Percentiles rank a stretch among this genome's conserved stretches.
Evolutionary conservation across 53 echinoderm and acorn worm genomes (phyloP).

Genomic region (Pentamera pediparva): DNA sequence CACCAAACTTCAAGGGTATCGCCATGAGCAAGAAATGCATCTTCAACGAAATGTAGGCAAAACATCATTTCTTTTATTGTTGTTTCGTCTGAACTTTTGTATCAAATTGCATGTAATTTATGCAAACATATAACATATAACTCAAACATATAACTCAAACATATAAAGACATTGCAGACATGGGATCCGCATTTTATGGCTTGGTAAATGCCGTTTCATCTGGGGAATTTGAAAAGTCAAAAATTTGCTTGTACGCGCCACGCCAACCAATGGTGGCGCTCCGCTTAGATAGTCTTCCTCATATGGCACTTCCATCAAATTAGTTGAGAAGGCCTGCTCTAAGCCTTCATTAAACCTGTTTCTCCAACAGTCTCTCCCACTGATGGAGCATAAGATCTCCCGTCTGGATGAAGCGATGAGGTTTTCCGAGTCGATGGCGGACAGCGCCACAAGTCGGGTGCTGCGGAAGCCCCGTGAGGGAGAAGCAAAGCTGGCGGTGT

Average conservation of each 20-base stretch:
- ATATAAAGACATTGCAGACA: too few relatives aligned
- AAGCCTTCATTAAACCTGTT: background rate
- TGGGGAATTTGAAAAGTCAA: background rate
- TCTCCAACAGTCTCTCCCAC: background rate
- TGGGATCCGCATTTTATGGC: too few relatives aligned
- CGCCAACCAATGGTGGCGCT: background rate
- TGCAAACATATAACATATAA: too few relatives aligned
- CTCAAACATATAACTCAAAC: too few relatives aligned
- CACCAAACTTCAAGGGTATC: too few relatives aligned
- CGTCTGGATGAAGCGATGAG: background rate
- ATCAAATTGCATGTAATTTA: too few relatives aligned
- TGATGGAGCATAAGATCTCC: background rate
- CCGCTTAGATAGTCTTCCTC: background rate
- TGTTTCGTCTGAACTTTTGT: too few relatives aligned
- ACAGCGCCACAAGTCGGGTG: conserved; percentile 1
- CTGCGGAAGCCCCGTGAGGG: conserved; percentile 1
- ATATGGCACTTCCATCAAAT: background rate
- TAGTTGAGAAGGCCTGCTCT: background rate
- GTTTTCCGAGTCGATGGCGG: background rate
- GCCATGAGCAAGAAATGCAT: too few relatives aligned
- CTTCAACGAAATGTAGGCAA: too few relatives aligned
- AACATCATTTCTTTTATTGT: too few relatives aligned
- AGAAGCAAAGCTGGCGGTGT: conserved; percentile 6
- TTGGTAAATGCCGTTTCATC: background rate
- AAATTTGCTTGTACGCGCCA: background rate